Conservation (phyloP, 2,113 vertebrate species). For the Poecilia latipinna region DNA sequence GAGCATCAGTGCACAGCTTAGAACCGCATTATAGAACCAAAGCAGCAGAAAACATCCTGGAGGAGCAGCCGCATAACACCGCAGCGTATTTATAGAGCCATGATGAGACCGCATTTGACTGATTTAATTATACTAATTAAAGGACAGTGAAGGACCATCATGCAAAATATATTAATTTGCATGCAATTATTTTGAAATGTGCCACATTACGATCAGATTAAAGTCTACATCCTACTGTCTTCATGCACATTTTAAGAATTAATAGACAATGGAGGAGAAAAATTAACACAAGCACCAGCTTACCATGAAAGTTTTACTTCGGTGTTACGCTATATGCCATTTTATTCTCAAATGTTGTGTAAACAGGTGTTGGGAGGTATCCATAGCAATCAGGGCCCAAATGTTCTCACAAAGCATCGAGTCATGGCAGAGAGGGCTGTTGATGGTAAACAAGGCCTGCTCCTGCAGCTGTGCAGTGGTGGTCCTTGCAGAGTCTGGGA, state of each 20-base stretch:
- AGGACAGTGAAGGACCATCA: slow-evolving; percentile 54
- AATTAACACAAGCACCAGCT: neutral
- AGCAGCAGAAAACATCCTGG: slow-evolving; percentile 79
- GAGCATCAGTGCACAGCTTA: slow-evolving; percentile 75
- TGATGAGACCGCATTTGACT: slow-evolving; percentile 53
- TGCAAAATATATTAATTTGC: slow-evolving; percentile 42
- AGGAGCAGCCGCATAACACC: slow-evolving; percentile 71
- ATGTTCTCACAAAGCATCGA: slow-evolving; percentile 25
- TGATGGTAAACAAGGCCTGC: slow-evolving; percentile 50
- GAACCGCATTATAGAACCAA: slow-evolving; percentile 74
- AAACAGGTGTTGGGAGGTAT: slow-evolving; percentile 28
- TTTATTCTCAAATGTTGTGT: slow-evolving; percentile 26
- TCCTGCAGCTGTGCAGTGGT: slow-evolving; percentile 17
- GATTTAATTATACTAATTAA: slow-evolving; percentile 75
- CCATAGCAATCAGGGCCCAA: neutral
- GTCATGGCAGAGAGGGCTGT: slow-evolving; percentile 41
- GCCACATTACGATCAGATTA: slow-evolving; percentile 13
- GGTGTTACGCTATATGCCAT: neutral
- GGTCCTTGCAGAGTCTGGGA: slow-evolving; percentile 9
- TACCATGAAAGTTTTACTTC: neutral
- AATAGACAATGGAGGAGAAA: neutral
- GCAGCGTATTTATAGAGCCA: slow-evolving; percentile 70
- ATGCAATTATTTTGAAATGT: slow-evolving; percentile 17
- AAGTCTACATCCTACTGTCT: slow-evolving; percentile 9
- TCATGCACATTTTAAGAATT: neutral